Base-by-base conservation (phyloP, 1,140 invertebrate species). In the Drosophila sturtevanti region DNA sequence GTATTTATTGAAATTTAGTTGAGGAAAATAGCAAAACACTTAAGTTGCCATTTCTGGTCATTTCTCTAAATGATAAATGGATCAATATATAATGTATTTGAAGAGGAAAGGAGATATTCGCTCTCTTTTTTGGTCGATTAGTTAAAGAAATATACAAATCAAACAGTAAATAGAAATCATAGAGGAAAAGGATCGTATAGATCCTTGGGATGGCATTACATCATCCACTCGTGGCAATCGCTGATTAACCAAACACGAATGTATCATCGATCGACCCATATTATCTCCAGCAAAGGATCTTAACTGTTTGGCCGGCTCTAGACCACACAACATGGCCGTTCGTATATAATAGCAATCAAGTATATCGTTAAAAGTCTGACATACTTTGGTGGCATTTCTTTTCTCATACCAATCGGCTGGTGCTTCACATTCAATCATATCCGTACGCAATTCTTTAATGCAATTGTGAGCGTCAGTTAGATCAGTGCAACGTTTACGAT, bases 1-100 rank as follows among this genome's bases (percentile, higher is more conserved):
- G 82, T 79, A 76, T 87, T 87, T 87, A 87, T 87, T 87, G 82
- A 87, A 87, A 82, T 89, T 82, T 89, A 89, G 79, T 82, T 67
- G 79, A 21, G 41, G 54, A 76, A 76, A 79, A 79, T 87, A 64
- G 82, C 68, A 52, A 87, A 87, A 82, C 84, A 87, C 84, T 89
- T 87, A 89, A 72, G 81, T 65, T 76, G 63, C 60, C 74, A 72
- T 72, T 86, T 55, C 38, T 9, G 35, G 63, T 38, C 64, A 54
- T 41, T 74, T 48, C 41, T 21, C 16, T 16, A 48, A 48, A 48
- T 48, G 41, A 48, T 48, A 48, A 48, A 48, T 48, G 41, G 18
- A 48, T 48, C 41, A 48, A 48, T 48, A 48, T 48, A 48, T 18
- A 44, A 44, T 44, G 41, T 44, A 44, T 44, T 61, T 41, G 38